Conservation (phyloP, 2,113 vertebrate genomes). For the Fregata magnificens region DNA sequence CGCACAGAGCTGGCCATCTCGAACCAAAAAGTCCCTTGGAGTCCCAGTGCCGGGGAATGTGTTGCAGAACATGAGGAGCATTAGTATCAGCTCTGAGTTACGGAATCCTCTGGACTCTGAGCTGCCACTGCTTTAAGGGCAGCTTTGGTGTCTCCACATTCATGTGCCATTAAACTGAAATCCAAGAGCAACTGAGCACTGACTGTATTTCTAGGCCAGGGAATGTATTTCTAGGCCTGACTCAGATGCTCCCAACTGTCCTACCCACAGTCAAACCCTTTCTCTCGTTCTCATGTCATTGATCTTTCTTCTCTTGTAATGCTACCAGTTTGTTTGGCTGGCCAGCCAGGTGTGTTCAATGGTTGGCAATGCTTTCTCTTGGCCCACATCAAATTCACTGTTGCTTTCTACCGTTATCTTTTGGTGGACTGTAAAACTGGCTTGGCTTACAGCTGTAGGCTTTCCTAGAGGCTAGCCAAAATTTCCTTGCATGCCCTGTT, state of each 20-base stretch:
- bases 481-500: background rate
- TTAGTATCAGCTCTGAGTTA: background rate
- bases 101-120: background rate
- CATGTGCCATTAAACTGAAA: background rate
- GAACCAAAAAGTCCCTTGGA: background rate
- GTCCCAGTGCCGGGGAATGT: background rate
- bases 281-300: background rate
- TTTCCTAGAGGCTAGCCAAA: background rate
- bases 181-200: background rate
- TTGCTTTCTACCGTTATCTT: background rate
- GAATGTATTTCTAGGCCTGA: background rate
- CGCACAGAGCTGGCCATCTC: background rate
- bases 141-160: background rate
- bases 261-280: background rate
- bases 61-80: background rate
- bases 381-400: background rate
- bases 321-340: background rate
- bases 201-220: background rate
- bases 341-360: background rate
- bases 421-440: background rate
- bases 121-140: background rate
- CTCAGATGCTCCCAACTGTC: background rate
- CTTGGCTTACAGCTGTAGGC: background rate
- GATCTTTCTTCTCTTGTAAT: background rate
- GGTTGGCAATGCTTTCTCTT: background rate